A percentile compares a stretch with the other conserved stretches of the same genome.
These are phyloP conservation scores for Lepus europaeus DNA, from an alignment of 2,113 vertebrate species.

Conservation along the genomic window DNA sequence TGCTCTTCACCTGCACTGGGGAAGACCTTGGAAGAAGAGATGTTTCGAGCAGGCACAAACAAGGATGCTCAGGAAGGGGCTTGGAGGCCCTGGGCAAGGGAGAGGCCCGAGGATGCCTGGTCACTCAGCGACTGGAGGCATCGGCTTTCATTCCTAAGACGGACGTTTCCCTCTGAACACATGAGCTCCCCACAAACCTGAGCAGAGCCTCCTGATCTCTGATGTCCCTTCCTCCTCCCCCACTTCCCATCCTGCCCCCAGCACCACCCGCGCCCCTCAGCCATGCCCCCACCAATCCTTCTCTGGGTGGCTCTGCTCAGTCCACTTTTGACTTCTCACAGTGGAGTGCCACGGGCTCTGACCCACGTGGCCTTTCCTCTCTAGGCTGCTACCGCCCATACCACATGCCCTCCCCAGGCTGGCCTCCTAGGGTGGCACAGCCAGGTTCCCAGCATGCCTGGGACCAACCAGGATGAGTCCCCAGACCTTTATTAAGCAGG, in stretches of 20 bases:
- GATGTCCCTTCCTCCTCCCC: background rate
- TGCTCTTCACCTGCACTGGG: background rate
- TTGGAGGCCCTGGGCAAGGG: background rate
- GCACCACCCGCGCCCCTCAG: background rate
- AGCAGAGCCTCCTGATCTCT: background rate
- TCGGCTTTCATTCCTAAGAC: background rate
- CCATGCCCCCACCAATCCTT: background rate
- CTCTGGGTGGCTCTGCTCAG: background rate
- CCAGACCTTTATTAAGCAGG: conserved; percentile 97
- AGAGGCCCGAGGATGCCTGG: too few species aligned
- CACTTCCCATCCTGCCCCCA: too few species aligned
- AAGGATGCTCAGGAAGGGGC: fast-evolving
- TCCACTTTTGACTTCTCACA: background rate
- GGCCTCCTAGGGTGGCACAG: background rate
- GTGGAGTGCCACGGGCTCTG: background rate
- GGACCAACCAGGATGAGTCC: conserved; percentile 3
- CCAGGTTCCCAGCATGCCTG: background rate
- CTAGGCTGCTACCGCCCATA: background rate
- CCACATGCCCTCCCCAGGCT: background rate
- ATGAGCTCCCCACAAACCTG: background rate
- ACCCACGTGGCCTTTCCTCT: background rate
- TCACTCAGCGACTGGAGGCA: fast-evolving
- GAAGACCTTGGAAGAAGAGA: background rate
- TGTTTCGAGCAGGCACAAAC: background rate
- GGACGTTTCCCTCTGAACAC: background rate